Evolutionary conservation across 2,888 invertebrate genomes (phyloP), one percentile per base, ranked within the genome.

Genomic region (Oxycera nigricornis): DNA sequence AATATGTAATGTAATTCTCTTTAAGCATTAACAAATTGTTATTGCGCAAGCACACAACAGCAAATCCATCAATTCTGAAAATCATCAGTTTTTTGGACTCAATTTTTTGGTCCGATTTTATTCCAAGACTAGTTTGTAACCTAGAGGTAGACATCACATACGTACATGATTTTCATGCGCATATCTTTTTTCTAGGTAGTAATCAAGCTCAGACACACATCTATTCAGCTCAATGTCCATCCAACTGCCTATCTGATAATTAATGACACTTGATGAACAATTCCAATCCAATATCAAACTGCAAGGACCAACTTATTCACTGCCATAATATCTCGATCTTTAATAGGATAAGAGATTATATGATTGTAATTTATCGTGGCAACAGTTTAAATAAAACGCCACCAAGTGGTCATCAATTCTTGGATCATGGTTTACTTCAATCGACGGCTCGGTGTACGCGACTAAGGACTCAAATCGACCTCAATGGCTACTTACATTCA

Each of bases 281-380:
- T 46, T 46, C 14, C 3, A 46, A 46, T 46, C 46, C 3, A 7
- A 46, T 46, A 3, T 14, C 46, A 46, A 7, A 17, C 46, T 17
- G 11, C 14, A 46, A 14, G 46, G 46, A 46, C 46, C 14, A 46
- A 2, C 46, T 46, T 14, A 46, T 46, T 46, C 46, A 46, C 14
- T n/a, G 14, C 17, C 46, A 46, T 46, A 46, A 46, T 46, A 31
- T 31, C 31, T 17, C 4, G 20, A 20, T 30, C 61, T 20, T 61
- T 17, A 31, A 52, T 9, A 14, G 52, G 28, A 61, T 61, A 31
- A 26, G n/a, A n/a, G 24, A 31, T 31, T 14, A 17, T 61, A 31
- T 31, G 61, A 61, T 28, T 28, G 61, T 61, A 61, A 61, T 61
- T 61, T 61, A 61, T 61, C 61, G 20, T 17, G 31, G n/a, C 61